Percentiles rank a stretch among this genome's conserved stretches.
Conservation (phyloP, 1,140 invertebrate genomes). For the Conus ventricosus region DNA sequence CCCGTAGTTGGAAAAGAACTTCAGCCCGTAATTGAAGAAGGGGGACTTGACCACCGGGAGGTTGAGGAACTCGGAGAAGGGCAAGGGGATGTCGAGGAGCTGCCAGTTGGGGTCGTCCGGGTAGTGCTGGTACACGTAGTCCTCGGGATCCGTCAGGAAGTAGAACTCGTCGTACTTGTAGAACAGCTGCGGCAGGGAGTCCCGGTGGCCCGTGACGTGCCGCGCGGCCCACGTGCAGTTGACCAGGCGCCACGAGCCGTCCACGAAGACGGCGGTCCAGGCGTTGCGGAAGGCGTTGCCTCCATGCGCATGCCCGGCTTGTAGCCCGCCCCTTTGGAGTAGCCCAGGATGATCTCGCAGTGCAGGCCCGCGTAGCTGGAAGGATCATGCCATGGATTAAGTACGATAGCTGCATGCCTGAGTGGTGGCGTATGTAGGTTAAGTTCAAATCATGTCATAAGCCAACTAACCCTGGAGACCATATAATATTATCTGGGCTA, state of each 20-base stretch:
- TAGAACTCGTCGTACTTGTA: slow-evolving; percentile 74
- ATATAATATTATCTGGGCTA: no score
- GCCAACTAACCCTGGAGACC: no score
- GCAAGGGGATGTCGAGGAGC: slow-evolving; percentile 76
- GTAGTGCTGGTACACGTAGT: slow-evolving; percentile 78
- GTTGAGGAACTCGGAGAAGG: slow-evolving; percentile 77
- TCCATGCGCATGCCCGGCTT: slow-evolving; percentile 97
- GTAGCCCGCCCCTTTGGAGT: slow-evolving; percentile 98
- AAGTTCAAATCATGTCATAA: not conserved
- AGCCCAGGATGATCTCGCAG: slow-evolving; percentile 99
- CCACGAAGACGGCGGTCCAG: slow-evolving; percentile 70
- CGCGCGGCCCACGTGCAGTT: slow-evolving; percentile 77
- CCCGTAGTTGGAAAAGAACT: slow-evolving; percentile 67
- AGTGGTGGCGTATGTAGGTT: not conserved
- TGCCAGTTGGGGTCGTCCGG: slow-evolving; percentile 78
- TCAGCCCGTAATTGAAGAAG: slow-evolving; percentile 70
- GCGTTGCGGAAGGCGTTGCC: slow-evolving; percentile 85
- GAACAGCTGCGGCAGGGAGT: slow-evolving; percentile 66
- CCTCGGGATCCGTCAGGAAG: slow-evolving; percentile 78
- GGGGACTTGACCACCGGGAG: slow-evolving; percentile 75
- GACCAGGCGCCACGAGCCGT: slow-evolving; percentile 70
- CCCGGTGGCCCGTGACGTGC: slow-evolving; percentile 70
- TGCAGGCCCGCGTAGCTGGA: slow-evolving; percentile 96
- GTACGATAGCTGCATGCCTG: not conserved
- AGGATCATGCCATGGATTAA: slow-evolving; percentile 36